Evolutionary conservation across 2,113 vertebrate genomes (phyloP).

Genomic region (Plestiodon gilberti): DNA sequence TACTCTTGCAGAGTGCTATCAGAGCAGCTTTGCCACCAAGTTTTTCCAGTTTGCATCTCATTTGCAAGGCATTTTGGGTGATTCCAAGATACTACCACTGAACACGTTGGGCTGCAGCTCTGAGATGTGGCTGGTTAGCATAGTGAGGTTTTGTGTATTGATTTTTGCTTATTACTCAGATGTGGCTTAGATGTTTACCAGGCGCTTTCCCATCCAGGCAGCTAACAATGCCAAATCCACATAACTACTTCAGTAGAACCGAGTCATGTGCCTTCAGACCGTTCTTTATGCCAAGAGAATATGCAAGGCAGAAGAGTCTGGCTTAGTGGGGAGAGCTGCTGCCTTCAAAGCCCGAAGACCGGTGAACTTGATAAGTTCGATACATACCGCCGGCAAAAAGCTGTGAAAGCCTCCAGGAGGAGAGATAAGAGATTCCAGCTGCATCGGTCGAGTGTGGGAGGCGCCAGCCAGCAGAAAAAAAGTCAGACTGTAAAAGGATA

Average conservation of each 20-base stretch:
- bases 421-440: too few species aligned
- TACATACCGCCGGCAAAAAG: too few species aligned
- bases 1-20: background rate
- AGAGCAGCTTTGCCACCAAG: background rate
- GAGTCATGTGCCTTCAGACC: background rate
- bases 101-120: background rate
- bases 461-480: too few species aligned
- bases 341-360: too few species aligned
- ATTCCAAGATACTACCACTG: background rate
- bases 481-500: too few species aligned
- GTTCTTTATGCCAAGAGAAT: background rate
- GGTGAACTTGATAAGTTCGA: too few species aligned
- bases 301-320: too few species aligned
- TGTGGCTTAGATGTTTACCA: background rate
- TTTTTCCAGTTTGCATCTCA: background rate
- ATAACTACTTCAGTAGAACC: background rate
- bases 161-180: too few species aligned
- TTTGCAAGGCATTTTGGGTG: conserved; percentile 6
- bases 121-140: background rate
- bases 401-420: too few species aligned
- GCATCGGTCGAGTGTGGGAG: too few species aligned
- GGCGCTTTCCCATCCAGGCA: background rate
- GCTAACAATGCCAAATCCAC: background rate
- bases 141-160: background rate
- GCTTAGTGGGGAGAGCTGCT: too few species aligned